Base-by-base conservation (phyloP, 1,140 invertebrate species). In the Monochamus saltuarius region DNA sequence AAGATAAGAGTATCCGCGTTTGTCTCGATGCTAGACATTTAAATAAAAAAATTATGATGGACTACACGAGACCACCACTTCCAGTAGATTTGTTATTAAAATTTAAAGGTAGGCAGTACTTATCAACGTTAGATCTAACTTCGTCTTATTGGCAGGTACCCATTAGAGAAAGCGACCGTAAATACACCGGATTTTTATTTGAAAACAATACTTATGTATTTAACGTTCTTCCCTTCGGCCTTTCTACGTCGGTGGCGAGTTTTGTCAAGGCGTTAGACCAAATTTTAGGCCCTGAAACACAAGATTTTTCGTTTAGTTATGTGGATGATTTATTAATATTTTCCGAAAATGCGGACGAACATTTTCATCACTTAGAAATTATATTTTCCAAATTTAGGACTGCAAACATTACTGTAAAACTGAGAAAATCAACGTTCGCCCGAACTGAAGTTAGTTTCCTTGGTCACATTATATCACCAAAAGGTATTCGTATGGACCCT, bases 21-120 rank as follows among this genome's bases (percentile, higher is more conserved):
- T 52, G 50, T 52, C 16, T 52, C 11, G 50, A 52, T 17, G 50
- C 50, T 7, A 16, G 50, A n/a, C n/a, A n/a, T 13, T 35, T 52
- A 7, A 52, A 52, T 38, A 35, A 10, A 52, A n/a, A 17, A 13
- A 29, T 52, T 17, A 16, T 22, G 13, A 52, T 34, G 16, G 29
- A 37, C 35, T 35, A n/a, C 6, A 17, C 35, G 16, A 52, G 16
- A 1, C 35, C 50, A 35, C 50, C 50, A 10, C 22, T 34, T 35
- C 17, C 50, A 6, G 35, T 34, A n/a, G 50, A 52, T n/a, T 29
- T 52, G 6, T 36, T 52, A 16, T 13, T 52, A 2, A 52, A 10
- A n/a, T 52, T 52, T 35, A 35, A 52, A 38, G 35, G 29, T n/a
- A 34, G 19, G 29, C 19, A 52, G 10, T 11, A 34, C 4, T 34